phyloP scores from a whole-genome alignment of 2,797 vertebrate species.

The Danio kyathit region DNA sequence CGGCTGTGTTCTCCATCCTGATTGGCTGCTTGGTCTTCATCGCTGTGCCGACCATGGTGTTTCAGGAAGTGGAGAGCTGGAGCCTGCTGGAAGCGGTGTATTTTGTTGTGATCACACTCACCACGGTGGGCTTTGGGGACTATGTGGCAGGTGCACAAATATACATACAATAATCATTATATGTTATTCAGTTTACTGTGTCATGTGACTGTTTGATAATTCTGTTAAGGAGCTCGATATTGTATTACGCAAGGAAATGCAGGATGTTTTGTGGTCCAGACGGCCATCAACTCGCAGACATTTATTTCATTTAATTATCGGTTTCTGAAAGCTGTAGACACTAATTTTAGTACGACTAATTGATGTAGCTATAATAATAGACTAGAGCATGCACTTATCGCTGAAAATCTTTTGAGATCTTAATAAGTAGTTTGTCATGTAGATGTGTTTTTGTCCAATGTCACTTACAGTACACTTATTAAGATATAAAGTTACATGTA shows the following conservation, averaged over 20 bases:
- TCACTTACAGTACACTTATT: neutral
- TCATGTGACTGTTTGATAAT: constrained; percentile 36
- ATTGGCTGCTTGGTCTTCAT: constrained; percentile 92
- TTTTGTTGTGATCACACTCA: constrained; percentile 93
- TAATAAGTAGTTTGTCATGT: neutral
- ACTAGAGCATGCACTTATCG: constrained; percentile 1
- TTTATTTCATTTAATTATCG: constrained; percentile 43
- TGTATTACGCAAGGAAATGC: constrained; percentile 43
- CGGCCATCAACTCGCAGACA: constrained; percentile 1
- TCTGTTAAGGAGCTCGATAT: constrained; percentile 37
- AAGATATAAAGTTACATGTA: neutral
- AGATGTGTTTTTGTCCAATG: neutral
- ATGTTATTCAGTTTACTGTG: constrained; percentile 3
- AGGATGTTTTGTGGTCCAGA: constrained; percentile 48
- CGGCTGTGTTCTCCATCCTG: constrained; percentile 89
- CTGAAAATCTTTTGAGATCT: neutral
- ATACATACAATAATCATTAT: constrained; percentile 26
- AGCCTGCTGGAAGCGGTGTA: constrained; percentile 86
- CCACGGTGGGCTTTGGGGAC: constrained; percentile 93
- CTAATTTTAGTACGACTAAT: constrained; percentile 39
- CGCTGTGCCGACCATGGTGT: constrained; percentile 86
- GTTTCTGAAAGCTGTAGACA: constrained; percentile 36
- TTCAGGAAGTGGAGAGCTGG: constrained; percentile 88
- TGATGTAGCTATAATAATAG: constrained; percentile 4
- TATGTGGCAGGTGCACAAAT: constrained; percentile 84